Conservation (phyloP, 2,888 invertebrate species). For the Chrysolina americana region DNA sequence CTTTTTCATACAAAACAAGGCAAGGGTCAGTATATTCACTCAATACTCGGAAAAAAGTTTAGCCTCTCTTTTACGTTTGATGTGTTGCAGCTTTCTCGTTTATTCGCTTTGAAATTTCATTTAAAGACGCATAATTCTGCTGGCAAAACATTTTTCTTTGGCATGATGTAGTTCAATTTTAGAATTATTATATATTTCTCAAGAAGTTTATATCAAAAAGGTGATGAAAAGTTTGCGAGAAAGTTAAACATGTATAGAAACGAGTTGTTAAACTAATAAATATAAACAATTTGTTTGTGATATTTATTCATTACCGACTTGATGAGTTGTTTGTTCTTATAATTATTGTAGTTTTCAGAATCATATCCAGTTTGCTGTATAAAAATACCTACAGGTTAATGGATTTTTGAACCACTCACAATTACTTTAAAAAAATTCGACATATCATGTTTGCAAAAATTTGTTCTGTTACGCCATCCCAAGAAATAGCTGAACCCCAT, state of each 20-base stretch:
- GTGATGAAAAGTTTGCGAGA: neutral
- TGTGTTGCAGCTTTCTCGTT: constrained; percentile 57
- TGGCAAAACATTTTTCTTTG: constrained; percentile 30
- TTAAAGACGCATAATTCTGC: constrained; percentile 47
- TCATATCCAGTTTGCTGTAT: no score
- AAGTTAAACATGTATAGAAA: neutral
- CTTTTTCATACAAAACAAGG: constrained; percentile 68
- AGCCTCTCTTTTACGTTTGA: constrained; percentile 65
- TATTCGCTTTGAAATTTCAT: constrained; percentile 50
- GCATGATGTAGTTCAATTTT: neutral
- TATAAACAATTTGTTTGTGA: no score
- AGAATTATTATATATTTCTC: neutral
- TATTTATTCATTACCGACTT: no score
- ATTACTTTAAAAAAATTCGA: no score
- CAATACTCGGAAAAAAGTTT: constrained; percentile 66
- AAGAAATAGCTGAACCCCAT: no score
- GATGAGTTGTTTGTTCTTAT: no score
- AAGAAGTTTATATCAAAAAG: neutral
- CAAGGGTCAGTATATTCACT: constrained; percentile 68
- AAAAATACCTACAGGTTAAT: no score
- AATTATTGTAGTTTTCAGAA: no score
- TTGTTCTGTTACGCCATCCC: no score
- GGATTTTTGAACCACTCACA: no score
- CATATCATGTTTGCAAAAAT: no score
- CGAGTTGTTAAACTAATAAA: neutral